Conservation (phyloP, 2,113 vertebrate species). For the Peromyscus californicus region DNA sequence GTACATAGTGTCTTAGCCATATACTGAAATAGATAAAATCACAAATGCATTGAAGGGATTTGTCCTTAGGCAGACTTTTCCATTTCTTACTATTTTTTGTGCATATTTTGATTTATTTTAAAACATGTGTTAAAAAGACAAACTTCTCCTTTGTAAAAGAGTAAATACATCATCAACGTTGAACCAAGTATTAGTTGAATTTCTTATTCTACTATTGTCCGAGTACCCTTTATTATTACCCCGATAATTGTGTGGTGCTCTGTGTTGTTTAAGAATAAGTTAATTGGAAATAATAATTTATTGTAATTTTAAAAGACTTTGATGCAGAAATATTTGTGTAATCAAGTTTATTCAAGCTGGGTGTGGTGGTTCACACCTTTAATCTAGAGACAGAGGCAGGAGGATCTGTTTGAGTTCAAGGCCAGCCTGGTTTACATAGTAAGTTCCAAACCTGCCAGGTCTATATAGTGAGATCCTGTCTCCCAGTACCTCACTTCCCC, state of each 20-base stretch:
- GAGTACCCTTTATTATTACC: conserved; percentile 34
- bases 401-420: background rate
- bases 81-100: background rate
- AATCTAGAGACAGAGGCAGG: background rate
- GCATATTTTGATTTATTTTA: conserved; percentile 20
- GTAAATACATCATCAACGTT: background rate
- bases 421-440: background rate
- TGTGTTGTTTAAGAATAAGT: conserved; percentile 22
- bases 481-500: no score
- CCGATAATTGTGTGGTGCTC: background rate
- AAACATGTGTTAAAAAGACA: background rate
- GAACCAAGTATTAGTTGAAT: conserved; percentile 30
- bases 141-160: background rate
- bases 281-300: background rate
- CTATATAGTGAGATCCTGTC: background rate
- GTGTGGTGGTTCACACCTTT: background rate
- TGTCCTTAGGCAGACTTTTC: background rate
- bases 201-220: conserved; percentile 34
- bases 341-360: background rate
- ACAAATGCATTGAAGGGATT: background rate
- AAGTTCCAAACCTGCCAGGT: background rate
- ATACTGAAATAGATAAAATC: conserved; percentile 4
- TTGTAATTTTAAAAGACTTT: conserved; percentile 61
- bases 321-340: conserved; percentile 59
- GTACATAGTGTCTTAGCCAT: background rate